A percentile compares a stretch with the other conserved stretches of the same genome.
These are phyloP conservation scores for Gambusia holbrooki DNA, from an alignment of 2,113 vertebrate species.

Conservation along the genomic window DNA sequence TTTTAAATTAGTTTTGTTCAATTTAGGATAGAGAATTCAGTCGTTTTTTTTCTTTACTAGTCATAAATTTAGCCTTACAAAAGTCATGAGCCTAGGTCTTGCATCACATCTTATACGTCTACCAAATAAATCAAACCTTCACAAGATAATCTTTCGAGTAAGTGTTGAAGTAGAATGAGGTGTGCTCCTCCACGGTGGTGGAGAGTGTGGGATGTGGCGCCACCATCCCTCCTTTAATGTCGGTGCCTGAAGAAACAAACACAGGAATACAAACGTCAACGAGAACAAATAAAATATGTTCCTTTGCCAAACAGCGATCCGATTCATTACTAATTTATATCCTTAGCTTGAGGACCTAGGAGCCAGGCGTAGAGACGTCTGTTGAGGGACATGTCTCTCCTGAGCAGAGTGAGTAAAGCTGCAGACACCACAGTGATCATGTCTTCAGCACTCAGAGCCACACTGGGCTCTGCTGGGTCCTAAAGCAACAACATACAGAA, in stretches of 20 bases:
- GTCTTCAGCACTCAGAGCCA: conserved; percentile 81
- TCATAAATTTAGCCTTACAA: neutral
- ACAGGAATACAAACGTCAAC: neutral
- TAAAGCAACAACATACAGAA: conserved; percentile 48
- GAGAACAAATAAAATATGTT: neutral
- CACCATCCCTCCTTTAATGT: conserved; percentile 90
- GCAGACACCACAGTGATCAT: conserved; percentile 86
- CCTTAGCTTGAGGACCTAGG: conserved; percentile 80
- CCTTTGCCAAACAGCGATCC: neutral
- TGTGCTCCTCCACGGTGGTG: conserved; percentile 83
- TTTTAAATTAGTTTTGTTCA: neutral
- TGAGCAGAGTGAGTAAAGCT: conserved; percentile 88
- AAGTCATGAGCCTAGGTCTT: neutral
- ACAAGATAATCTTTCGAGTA: conserved; percentile 91
- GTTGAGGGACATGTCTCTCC: conserved; percentile 98
- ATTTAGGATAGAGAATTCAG: neutral
- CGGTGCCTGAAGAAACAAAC: conserved; percentile 80
- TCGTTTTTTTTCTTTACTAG: too few relatives aligned
- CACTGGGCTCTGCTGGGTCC: conserved; percentile 80
- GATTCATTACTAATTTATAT: neutral
- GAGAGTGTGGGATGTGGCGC: conserved; percentile 80
- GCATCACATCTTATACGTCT: neutral
- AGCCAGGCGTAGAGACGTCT: conserved; percentile 95
- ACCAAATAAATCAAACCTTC: conserved; percentile 79
- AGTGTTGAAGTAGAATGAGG: conserved; percentile 88